Conservation (phyloP, 2,113 vertebrate species). For the Desmodus rotundus region DNA sequence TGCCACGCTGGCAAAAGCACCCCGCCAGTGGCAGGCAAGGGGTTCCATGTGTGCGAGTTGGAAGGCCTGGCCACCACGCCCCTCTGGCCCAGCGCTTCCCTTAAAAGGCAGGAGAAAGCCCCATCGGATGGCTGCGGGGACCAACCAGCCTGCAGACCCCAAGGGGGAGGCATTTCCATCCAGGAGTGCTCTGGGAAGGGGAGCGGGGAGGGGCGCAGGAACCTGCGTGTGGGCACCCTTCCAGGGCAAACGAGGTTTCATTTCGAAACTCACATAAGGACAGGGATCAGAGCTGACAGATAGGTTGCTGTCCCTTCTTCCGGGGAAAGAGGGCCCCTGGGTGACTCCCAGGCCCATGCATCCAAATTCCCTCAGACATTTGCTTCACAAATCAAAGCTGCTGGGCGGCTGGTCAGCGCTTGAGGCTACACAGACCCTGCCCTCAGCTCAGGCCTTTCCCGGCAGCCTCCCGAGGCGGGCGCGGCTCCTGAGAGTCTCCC, state of each 20-base stretch:
- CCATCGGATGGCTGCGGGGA: fast-evolving
- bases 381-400: neutral
- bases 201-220: neutral
- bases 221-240: fast-evolving
- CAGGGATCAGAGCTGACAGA: neutral
- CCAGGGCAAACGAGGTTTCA: neutral
- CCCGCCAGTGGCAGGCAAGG: slow-evolving; percentile 42
- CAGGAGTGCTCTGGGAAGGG: neutral
- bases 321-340: neutral
- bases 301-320: fast-evolving
- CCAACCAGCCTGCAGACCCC: fast-evolving
- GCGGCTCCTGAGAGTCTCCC: neutral
- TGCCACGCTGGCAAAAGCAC: slow-evolving; percentile 73
- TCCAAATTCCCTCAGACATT: neutral
- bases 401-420: neutral
- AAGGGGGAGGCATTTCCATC: fast-evolving
- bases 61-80: neutral
- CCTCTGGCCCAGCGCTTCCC: slow-evolving; percentile 52
- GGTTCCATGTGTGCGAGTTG: slow-evolving; percentile 60
- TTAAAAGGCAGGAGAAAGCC: slow-evolving; percentile 72
- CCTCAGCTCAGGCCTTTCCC: neutral
- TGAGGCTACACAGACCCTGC: neutral
- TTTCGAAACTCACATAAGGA: neutral
- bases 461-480: neutral
- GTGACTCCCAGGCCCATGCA: neutral